Evolutionary conservation across 2,797 vertebrate genomes (phyloP).

Genomic region (Danionella dracula): DNA sequence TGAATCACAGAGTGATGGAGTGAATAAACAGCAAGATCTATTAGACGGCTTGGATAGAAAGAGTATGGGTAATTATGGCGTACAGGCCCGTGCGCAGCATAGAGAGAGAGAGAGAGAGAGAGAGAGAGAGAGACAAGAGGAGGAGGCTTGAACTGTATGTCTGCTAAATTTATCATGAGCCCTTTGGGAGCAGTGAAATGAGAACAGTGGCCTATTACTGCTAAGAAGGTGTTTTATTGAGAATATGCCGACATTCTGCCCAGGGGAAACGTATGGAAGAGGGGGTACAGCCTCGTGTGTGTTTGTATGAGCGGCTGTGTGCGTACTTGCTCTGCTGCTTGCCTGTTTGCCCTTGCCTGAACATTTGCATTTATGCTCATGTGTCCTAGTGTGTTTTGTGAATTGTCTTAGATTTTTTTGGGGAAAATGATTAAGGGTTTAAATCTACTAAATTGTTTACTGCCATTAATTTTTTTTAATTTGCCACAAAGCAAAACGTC

Average conservation of each 20-base stretch:
- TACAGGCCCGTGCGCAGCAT: conserved; percentile 28
- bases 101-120: conserved; percentile 44
- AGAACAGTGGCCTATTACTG: conserved; percentile 87
- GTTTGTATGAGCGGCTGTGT: conserved; percentile 21
- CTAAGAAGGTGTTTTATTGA: conserved; percentile 94
- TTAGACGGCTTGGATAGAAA: conserved; percentile 32
- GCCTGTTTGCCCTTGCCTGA: conserved; percentile 18
- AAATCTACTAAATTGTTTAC: no score
- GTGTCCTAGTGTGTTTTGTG: not conserved
- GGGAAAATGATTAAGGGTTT: not conserved
- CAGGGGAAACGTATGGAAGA: conserved; percentile 65
- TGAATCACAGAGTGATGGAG: conserved; percentile 35
- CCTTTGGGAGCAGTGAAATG: conserved; percentile 85
- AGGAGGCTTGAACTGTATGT: conserved; percentile 76
- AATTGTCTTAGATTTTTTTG: not conserved
- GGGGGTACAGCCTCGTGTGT: conserved; percentile 18
- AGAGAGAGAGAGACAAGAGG: conserved; percentile 39
- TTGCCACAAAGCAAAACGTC: no score
- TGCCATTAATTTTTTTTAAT: no score
- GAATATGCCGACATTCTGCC: conserved; percentile 73
- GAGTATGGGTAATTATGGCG: conserved; percentile 35
- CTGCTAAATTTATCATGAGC: conserved; percentile 87
- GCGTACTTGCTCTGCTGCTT: conserved; percentile 17
- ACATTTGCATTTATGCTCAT: conserved; percentile 18
- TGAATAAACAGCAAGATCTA: conserved; percentile 37